Evolutionary conservation across 2,113 vertebrate genomes (phyloP), one percentile per base, ranked within the genome.

Genomic region (Corydoras maculifer): DNA sequence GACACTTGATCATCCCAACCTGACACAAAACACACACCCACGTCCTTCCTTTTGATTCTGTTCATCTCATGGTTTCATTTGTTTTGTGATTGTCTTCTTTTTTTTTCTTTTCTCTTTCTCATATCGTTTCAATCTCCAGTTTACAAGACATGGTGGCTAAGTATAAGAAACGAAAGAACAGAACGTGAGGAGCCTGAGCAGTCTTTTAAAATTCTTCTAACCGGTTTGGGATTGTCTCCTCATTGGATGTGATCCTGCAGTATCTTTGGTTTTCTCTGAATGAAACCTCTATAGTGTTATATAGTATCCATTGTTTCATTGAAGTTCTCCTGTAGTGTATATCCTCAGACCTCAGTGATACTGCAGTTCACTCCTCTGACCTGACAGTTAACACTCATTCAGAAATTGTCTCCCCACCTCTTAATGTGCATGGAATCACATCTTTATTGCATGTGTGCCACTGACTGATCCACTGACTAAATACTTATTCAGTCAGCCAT

Each of bases 81-180:
- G 35, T 49, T n/a, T 3, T 69, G 14, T 60, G 25, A 32, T 8
- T 31, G 68, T 60, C 48, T 68, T 65, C 63, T 31, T 66, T 64
- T 75, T 60, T 13, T 75, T 54, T 2, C 30, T 29, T 70, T 72
- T 72, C 60, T 73, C 3, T 65, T 62, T 73, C 35, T 84, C 77
- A 77, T 75, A 62, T 81, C 72, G 74, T 79, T 79, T 81, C 84
- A 85, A 83, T 79, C 78, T 87, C 84, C 88, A 98, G 96, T 93
- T 91, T 98, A 83, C 96, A 99, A 91, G 95, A 98, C 85, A 94
- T 97, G 94, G 96, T 98, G 92, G 91, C 93, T 91, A 99, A 98
- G 85, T 98, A 96, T 93, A 94, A 99, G 90, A 98, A 94, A 93
- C 91, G 92, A 91, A 96, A 93, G 90, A 98, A 90, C 91, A 92